Evolutionary conservation across 2,888 invertebrate genomes (phyloP).

Genomic region (Eilema sororculum): DNA sequence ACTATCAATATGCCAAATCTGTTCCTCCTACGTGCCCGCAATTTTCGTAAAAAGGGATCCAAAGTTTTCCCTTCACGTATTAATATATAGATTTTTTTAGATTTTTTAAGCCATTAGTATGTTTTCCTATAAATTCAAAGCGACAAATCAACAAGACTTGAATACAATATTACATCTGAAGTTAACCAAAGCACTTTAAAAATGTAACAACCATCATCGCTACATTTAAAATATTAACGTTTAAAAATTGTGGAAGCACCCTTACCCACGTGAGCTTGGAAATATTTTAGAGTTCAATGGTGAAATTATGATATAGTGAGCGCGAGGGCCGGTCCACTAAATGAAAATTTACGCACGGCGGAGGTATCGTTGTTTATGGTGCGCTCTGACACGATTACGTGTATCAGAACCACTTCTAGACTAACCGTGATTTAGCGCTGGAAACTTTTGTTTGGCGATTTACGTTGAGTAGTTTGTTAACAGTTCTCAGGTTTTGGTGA

Average conservation of each 20-base stretch:
- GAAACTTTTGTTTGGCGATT: slow-evolving; percentile 11
- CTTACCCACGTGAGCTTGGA: slow-evolving; percentile 56
- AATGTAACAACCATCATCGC: background rate
- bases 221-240: background rate
- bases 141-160: too few species aligned
- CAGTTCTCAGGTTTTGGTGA: background rate
- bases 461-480: slow-evolving; percentile 1
- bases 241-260: slow-evolving; percentile 12
- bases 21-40: too few species aligned
- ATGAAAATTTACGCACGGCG: slow-evolving; percentile 74
- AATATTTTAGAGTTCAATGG: slow-evolving; percentile 78
- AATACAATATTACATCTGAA: too few species aligned
- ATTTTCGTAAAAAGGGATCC: too few species aligned
- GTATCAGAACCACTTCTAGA: slow-evolving; percentile 44
- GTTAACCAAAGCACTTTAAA: background rate
- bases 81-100: too few species aligned
- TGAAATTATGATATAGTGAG: slow-evolving; percentile 75
- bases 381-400: slow-evolving; percentile 53
- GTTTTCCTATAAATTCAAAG: too few species aligned
- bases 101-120: too few species aligned
- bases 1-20: too few species aligned
- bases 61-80: too few species aligned
- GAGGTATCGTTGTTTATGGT: slow-evolving; percentile 70
- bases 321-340: slow-evolving; percentile 54
- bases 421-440: slow-evolving; percentile 43